phyloP scores from a whole-genome alignment of 2,888 invertebrate species.

The Phlogophora meticulosa region DNA sequence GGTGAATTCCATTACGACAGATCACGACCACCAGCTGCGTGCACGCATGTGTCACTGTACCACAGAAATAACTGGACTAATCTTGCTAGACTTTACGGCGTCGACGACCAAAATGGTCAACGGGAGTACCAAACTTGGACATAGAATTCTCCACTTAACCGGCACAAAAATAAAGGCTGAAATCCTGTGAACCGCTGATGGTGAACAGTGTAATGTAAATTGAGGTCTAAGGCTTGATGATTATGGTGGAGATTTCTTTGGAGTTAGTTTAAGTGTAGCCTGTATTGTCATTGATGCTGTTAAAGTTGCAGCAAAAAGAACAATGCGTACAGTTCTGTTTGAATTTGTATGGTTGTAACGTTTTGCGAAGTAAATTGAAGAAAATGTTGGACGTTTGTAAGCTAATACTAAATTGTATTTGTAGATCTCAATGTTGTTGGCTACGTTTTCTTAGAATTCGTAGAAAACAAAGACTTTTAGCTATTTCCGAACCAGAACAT shows the following conservation, averaged over 20 bases:
- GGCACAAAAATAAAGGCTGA: conserved; percentile 41
- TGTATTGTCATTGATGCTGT: conserved; percentile 67
- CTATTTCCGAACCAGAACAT: conserved; percentile 18
- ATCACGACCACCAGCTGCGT: conserved; percentile 80
- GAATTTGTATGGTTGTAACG: conserved; percentile 56
- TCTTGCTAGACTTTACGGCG: conserved; percentile 78
- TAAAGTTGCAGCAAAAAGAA: conserved; percentile 65
- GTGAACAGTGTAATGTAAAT: conserved; percentile 33
- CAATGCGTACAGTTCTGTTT: conserved; percentile 57
- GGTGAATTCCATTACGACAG: conserved; percentile 75
- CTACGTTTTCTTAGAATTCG: conserved; percentile 12
- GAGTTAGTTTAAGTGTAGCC: conserved; percentile 35
- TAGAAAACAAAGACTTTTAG: conserved; percentile 14
- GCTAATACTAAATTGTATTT: conserved; percentile 48
- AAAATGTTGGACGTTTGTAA: conserved; percentile 61
- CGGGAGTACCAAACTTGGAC: conserved; percentile 51
- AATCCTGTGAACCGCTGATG: conserved; percentile 37
- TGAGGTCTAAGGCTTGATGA: conserved; percentile 20
- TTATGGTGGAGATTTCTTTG: conserved; percentile 44
- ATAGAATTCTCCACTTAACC: conserved; percentile 55
- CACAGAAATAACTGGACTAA: conserved; percentile 76
- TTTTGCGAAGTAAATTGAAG: conserved; percentile 63
- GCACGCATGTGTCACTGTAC: conserved; percentile 76
- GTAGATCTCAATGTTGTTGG: conserved; percentile 32
- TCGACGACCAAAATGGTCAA: conserved; percentile 74